Base-by-base conservation (phyloP, 2,888 invertebrate genomes). In the Dasysyrphus tricinctus region DNA sequence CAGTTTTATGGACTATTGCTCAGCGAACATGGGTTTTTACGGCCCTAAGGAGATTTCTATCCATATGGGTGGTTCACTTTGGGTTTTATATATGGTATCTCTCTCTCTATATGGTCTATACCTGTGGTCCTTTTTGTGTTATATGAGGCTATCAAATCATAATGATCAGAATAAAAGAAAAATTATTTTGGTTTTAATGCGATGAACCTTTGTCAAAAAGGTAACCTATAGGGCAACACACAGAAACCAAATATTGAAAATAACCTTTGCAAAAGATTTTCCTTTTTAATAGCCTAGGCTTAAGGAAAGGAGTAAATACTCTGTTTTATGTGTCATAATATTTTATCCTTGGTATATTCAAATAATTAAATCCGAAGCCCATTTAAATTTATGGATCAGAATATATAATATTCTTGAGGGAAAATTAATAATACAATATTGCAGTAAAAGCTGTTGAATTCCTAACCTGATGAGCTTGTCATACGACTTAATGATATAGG, bases 131-230 rank as follows among this genome's bases (percentile, higher is more conserved):
- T 34, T 81, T 86, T 77, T 85, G 72, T 76, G 61, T 67, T 82
- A 65, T 78, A 77, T 65, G 61, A 70, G 74, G 63, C 74, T 49
- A 86, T 86, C 78, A 82, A 86, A 86, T 82, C 82, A 78, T 86
- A 81, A 67, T 81, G 67, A 63, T 69, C 47, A 56, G 80, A 69
- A 49, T 63, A 86, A 69, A 56, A 81, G 70, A 70, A 74, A 76
- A 69, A 74, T 61, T 72, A 73, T 73, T 81, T 75, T 16, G 56
- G 57, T 72, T 74, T 81, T 72, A 63, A 65, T 70, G 78, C 57
- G 77, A 70, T 75, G 78, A 65, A 76, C 76, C 76, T 75, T 47
- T 76, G 59, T 59, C 69, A 69, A 42, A 67, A 65, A 32, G 16
- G 29, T 19, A 8, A 5, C 9, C 3, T 2, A 9, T 9, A 9